phyloP scores from a whole-genome alignment of 2,113 vertebrate species.

The Nycticebus coucang region DNA sequence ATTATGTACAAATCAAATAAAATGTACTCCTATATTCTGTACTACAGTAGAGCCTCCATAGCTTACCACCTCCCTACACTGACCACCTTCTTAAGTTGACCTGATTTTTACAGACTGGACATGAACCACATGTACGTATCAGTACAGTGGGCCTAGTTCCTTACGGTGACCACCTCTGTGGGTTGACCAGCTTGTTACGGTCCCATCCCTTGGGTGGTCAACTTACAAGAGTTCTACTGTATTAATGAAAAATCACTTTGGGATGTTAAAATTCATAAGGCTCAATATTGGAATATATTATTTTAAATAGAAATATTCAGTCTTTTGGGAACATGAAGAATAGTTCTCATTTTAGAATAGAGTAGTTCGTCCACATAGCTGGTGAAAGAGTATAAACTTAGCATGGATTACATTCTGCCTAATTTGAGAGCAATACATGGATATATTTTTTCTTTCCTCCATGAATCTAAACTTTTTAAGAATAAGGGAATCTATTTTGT shows the following conservation, averaged over 20 bases:
- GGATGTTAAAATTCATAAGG: neutral
- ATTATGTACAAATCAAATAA: neutral
- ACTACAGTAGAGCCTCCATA: neutral
- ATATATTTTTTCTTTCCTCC: neutral
- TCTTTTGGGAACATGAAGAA: neutral
- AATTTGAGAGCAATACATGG: neutral
- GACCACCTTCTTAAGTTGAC: too few species aligned
- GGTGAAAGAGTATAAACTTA: neutral
- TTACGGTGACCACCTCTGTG: too few species aligned
- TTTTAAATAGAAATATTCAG: neutral
- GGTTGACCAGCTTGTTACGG: too few species aligned
- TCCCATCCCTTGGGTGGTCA: too few species aligned
- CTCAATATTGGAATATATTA: neutral
- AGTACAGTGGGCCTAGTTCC: too few species aligned
- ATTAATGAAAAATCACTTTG: neutral
- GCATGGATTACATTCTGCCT: neutral
- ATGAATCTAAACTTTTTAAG: neutral
- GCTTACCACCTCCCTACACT: too few species aligned
- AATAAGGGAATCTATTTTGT: neutral
- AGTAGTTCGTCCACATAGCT: neutral
- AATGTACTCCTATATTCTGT: neutral
- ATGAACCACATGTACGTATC: too few species aligned
- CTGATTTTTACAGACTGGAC: too few species aligned
- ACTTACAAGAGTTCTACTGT: too few species aligned
- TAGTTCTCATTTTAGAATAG: neutral